Conservation (phyloP, 2,113 vertebrate species). For the Myotis lucifugus region DNA sequence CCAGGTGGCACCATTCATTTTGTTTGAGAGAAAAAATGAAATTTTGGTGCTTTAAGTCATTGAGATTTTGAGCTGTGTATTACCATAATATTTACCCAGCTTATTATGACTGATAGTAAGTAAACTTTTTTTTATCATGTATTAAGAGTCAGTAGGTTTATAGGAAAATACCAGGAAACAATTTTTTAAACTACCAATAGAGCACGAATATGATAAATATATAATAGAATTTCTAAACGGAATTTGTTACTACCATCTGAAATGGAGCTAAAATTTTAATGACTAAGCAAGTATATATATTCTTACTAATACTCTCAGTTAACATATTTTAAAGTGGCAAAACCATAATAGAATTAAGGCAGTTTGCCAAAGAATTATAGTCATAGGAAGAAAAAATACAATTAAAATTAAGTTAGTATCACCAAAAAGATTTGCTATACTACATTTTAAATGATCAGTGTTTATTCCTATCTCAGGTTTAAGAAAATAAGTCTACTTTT, state of each 20-base stretch:
- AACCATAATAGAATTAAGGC: not conserved
- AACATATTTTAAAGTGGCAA: slow-evolving; percentile 28
- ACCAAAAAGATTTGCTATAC: not conserved
- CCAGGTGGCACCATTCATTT: not conserved
- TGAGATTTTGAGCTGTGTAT: not conserved
- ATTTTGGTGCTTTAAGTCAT: not conserved
- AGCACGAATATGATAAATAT: not conserved
- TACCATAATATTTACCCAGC: not conserved
- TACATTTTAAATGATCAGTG: not conserved
- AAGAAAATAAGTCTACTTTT: not conserved
- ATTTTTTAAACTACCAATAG: not conserved
- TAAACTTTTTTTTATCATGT: not conserved
- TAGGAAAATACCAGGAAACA: not conserved
- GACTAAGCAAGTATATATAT: not conserved
- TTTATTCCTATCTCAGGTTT: not conserved
- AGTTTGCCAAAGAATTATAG: not conserved
- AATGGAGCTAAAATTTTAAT: not conserved
- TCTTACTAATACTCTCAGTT: not conserved
- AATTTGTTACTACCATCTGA: not conserved
- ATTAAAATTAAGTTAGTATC: not conserved
- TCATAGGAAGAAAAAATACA: not conserved
- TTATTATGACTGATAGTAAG: not conserved
- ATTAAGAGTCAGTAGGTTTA: not conserved
- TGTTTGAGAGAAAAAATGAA: not conserved
- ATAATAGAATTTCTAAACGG: not conserved